Evolutionary conservation across 2,888 invertebrate species (phyloP).

Genomic region (Raillietiella orientalis): DNA sequence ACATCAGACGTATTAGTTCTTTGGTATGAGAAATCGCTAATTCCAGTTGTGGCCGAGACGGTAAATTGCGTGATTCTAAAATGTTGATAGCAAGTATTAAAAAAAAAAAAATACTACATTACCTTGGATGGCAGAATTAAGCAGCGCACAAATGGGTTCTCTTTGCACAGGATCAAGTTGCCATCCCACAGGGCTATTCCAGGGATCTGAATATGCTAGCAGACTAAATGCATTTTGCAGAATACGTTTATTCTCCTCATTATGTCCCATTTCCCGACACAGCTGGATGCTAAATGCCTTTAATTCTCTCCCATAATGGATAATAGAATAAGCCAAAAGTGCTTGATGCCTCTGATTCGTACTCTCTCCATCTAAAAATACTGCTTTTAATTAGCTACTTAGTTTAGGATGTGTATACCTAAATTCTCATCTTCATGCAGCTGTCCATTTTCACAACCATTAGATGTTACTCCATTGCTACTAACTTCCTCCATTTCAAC

Average conservation of each 20-base stretch:
- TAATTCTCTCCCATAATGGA: conserved; percentile 74
- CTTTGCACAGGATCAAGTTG: conserved; percentile 77
- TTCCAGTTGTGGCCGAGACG: conserved; percentile 68
- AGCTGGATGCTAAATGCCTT: conserved; percentile 64
- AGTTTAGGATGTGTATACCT: no score
- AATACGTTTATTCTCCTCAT: conserved; percentile 58
- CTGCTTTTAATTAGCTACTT: no score
- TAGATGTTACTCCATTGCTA: no score
- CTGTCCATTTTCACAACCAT: conserved; percentile 6
- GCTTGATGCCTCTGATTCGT: no score
- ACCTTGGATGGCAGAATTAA: conserved; percentile 95
- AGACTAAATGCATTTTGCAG: conserved; percentile 92
- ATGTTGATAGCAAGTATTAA: conserved; percentile 5
- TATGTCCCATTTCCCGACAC: conserved; percentile 43
- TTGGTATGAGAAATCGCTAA: conserved; percentile 66
- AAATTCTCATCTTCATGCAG: conserved; percentile 3
- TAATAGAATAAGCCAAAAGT: conserved; percentile 17
- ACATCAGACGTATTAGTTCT: conserved; percentile 62
- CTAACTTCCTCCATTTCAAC: no score
- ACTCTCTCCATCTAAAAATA: no score
- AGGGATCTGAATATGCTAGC: conserved; percentile 87
- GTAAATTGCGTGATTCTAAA: conserved; percentile 49
- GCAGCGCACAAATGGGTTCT: conserved; percentile 73
- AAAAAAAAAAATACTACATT: conserved; percentile 9
- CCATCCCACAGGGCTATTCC: conserved; percentile 86